Evolutionary conservation across 2,113 vertebrate genomes (phyloP), one percentile per base, ranked within the genome.

Genomic region (Pyrgilauda ruficollis): DNA sequence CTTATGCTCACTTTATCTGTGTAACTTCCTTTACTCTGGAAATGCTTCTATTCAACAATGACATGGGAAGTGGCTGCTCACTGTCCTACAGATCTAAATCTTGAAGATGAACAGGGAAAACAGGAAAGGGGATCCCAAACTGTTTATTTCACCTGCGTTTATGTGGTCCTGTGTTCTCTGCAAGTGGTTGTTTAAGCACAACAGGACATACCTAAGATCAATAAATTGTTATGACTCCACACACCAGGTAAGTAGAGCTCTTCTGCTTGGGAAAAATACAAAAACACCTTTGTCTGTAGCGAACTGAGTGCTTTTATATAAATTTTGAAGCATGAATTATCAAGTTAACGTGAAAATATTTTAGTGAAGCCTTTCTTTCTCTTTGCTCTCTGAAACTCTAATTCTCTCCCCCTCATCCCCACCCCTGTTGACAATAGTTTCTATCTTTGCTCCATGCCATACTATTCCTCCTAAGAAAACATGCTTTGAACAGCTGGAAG

Each of bases 331-430:
- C 35, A 50, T 10, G 15, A 84, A 84, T 84, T 90, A 53, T 75
- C 22, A 94, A 84, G n/a, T 33, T 67, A 20, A 52, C 7, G 6
- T 43, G 49, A 86, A 94, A 93, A 94, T 96, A 81, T 87, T 95
- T 89, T 74, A 72, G 20, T 75, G 75, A 76, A 66, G 56, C 14
- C 28, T 82, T 61, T 90, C 84, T 88, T 84, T 49, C 35, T 83
- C 64, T 86, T 83, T 63, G 39, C 64, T 93, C 4, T 81, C 79
- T 49, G 79, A 81, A 92, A 88, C 31, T 75, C 56, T 86, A 49
- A 68, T 87, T 79, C 47, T 84, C 85, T 97, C 79, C 92, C 35
- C 50, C 70, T 91, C 78, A 39, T 69, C 78, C 68, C 61, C 75
- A 86, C 30, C 20, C 64, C 37, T 90, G n/a, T 33, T 37, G 30